phyloP scores from a whole-genome alignment of 2,113 vertebrate genomes.

The Eudyptes chrysolophus region DNA sequence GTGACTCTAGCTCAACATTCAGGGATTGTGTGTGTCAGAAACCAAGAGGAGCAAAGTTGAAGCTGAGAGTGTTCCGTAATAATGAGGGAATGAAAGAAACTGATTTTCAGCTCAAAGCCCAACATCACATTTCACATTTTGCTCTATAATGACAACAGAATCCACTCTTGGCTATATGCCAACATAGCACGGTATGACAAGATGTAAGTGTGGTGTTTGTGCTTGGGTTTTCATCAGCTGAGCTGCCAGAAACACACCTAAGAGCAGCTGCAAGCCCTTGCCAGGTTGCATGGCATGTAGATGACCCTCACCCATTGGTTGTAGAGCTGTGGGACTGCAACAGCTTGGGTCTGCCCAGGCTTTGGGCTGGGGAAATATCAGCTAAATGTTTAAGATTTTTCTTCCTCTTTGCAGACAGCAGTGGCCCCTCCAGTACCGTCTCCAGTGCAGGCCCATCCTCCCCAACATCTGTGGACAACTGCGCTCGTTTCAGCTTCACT shows the following conservation, averaged over 20 bases:
- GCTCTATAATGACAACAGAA: neutral
- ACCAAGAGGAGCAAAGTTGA: neutral
- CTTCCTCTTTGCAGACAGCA: slow-evolving; percentile 87
- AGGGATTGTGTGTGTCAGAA: neutral
- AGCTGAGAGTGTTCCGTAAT: neutral
- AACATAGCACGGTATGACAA: neutral
- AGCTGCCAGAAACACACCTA: neutral
- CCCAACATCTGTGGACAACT: slow-evolving; percentile 85
- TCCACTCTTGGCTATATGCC: neutral
- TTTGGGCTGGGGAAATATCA: neutral
- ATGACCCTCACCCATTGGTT: neutral
- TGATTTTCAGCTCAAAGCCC: neutral
- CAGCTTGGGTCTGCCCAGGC: neutral
- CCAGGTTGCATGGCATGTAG: neutral
- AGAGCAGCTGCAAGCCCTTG: neutral
- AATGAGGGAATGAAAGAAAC: neutral
- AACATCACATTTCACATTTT: neutral
- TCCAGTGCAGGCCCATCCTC: slow-evolving; percentile 95
- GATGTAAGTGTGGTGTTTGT: neutral
- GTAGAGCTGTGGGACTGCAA: neutral
- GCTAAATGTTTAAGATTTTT: neutral
- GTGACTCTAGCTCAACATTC: neutral
- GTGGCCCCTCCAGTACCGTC: slow-evolving; percentile 93
- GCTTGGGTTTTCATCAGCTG: neutral
- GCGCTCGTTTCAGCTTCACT: slow-evolving; percentile 86